phyloP scores from a whole-genome alignment of 2,113 vertebrate genomes.

The Cinclus cinclus region DNA sequence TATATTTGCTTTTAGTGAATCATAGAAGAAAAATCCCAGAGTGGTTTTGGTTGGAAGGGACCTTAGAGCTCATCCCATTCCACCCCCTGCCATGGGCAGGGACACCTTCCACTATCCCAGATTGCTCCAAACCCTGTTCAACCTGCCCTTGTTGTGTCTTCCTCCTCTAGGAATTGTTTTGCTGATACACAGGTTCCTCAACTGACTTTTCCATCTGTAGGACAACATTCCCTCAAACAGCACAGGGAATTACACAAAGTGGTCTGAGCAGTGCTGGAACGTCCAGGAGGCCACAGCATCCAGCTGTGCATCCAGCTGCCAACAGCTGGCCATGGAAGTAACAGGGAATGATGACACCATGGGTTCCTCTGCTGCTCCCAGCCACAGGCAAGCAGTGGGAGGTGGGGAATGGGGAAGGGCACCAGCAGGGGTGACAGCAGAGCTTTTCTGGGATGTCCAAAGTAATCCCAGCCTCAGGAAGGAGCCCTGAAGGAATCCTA shows the following conservation, averaged over 20 bases:
- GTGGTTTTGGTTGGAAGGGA: neutral
- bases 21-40: neutral
- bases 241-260: rapidly evolving
- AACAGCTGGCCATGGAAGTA: neutral
- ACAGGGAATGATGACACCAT: neutral
- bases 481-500: too few species aligned
- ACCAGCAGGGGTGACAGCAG: too few species aligned
- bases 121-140: neutral
- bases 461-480: too few species aligned
- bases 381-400: neutral
- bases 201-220: neutral
- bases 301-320: neutral
- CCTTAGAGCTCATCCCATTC: neutral
- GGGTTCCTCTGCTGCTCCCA: neutral
- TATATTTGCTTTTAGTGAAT: neutral
- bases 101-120: neutral
- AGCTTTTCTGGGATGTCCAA: too few species aligned
- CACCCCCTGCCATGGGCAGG: neutral
- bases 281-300: neutral
- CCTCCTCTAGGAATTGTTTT: neutral
- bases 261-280: neutral
- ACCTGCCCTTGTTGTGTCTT: neutral
- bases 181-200: neutral
- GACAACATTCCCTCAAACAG: neutral
- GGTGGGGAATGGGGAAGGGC: neutral